Percentiles rank a stretch among this genome's conserved stretches.
Conservation (phyloP, 30 jellyfish, hydroid and myxozoan species). For the Cassiopea andromeda region DNA sequence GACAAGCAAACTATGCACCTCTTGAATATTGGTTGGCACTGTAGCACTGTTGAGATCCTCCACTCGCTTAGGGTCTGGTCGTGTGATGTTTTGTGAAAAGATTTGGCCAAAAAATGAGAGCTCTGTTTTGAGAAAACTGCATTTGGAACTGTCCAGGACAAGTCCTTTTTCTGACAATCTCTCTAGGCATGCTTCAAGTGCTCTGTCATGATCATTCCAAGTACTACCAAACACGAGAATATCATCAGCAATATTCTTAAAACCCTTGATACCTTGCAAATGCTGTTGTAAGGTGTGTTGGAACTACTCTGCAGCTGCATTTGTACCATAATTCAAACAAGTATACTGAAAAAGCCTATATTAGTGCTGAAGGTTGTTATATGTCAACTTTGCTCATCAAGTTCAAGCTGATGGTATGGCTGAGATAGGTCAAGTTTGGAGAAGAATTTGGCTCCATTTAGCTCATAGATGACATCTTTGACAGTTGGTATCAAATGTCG, state of each 20-base stretch:
- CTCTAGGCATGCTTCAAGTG: slow-evolving; percentile 32
- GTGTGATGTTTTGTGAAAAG: slow-evolving; percentile 28
- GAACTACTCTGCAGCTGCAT: slow-evolving; percentile 33
- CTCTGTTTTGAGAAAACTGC: slow-evolving; percentile 45
- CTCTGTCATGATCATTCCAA: slow-evolving; percentile 51
- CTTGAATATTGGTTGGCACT: slow-evolving; percentile 31
- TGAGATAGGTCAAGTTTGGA: slow-evolving; percentile 26
- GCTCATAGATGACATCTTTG: slow-evolving; percentile 20
- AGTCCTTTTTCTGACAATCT: slow-evolving; percentile 27
- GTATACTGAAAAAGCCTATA: slow-evolving; percentile 26
- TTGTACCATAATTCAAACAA: slow-evolving; percentile 14
- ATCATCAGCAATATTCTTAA: slow-evolving; percentile 44
- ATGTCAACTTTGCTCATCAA: slow-evolving; percentile 6
- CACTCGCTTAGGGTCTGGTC: slow-evolving; percentile 46
- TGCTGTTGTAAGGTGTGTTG: slow-evolving; percentile 40
- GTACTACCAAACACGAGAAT: slow-evolving; percentile 53
- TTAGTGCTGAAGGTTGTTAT: slow-evolving; percentile 36
- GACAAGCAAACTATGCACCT: slow-evolving; percentile 43
- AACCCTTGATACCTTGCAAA: slow-evolving; percentile 36
- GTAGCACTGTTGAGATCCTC: slow-evolving; percentile 18
- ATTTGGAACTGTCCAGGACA: slow-evolving; percentile 39
- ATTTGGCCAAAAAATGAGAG: slow-evolving; percentile 60
- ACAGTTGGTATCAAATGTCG: slow-evolving; percentile 51
- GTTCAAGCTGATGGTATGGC: slow-evolving; percentile 34
- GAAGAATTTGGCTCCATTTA: slow-evolving; percentile 46